These are phyloP conservation scores for Pachliopta kotzebuea DNA, from an alignment of 2,888 invertebrate species.

Conservation along the genomic window DNA sequence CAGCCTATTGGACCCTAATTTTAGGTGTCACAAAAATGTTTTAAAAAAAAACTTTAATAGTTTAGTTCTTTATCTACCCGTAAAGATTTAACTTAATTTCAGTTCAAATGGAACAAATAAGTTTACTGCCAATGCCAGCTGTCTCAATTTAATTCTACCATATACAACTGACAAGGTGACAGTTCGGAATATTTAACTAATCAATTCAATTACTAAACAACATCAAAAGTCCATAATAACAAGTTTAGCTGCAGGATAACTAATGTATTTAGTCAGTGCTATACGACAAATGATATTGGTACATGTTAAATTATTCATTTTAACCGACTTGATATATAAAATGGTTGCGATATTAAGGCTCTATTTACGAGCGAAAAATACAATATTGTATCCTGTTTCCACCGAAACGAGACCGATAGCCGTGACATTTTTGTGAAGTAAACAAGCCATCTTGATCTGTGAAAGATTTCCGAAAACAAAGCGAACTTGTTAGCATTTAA, in stretches of 20 bases:
- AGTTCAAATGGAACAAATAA: too few relatives aligned
- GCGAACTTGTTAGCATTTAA: constrained; percentile 13
- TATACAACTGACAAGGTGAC: too few relatives aligned
- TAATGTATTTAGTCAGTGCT: not conserved
- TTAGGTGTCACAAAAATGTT: too few relatives aligned
- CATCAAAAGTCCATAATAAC: not conserved
- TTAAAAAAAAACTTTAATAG: too few relatives aligned
- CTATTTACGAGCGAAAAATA: not conserved
- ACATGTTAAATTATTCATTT: not conserved
- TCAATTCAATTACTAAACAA: too few relatives aligned
- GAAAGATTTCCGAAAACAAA: constrained; percentile 16
- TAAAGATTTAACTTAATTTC: too few relatives aligned
- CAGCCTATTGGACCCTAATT: too few relatives aligned
- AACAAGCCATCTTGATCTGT: constrained; percentile 4
- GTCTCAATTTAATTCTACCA: too few relatives aligned
- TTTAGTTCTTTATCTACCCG: too few relatives aligned
- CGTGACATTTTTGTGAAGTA: constrained; percentile 18
- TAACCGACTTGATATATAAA: not conserved
- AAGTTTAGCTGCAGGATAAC: not conserved
- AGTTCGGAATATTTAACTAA: too few relatives aligned
- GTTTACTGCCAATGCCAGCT: too few relatives aligned
- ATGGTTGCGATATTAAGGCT: not conserved
- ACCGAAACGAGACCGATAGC: not conserved
- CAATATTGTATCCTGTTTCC: not conserved
- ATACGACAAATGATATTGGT: too few relatives aligned